Base-by-base conservation (phyloP, 2,888 invertebrate genomes). In the Anorthoa munda region DNA sequence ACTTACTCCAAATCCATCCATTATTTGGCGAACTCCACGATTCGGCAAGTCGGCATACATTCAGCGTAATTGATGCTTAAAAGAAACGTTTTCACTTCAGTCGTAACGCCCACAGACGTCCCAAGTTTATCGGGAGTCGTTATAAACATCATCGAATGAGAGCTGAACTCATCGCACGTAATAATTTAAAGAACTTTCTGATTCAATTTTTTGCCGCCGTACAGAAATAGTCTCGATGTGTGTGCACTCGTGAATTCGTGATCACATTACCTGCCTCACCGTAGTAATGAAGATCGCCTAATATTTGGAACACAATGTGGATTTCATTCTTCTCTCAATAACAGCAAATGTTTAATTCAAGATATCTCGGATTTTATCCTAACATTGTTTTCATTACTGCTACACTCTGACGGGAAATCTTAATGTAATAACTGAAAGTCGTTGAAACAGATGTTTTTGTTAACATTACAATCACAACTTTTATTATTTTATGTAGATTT, bases 181-280 rank as follows among this genome's bases (percentile, higher is more conserved):
- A 89, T 85, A 89, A 89, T 87, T 88, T 84, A 80, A 68, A 84
- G 79, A 86, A 83, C 75, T 73, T 84, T 79, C 77, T 78, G 74
- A 81, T 86, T 74, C 70, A n/a, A 4, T 59, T n/a, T 67, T 72
- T 72, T 59, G 87, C 76, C 79, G 78, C 82, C 76, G 80, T 82
- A 87, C 88, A 78, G 85, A 89, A 87, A 88, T 88, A 90, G 87
- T 91, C 83, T 87, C 81, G 85, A 90, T 90, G 89, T 90, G 88
- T 88, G 80, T 85, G 78, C 12, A 39, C 39, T 39, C 39, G 39
- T 39, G 39, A 39, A 39, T 39, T 55, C 58, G 76, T 76, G 78
- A 72, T 77, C 83, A 81, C 79, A 80, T 77, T 77, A 77, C 71
- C 72, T 79, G 56, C 11, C 23, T 46, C 26, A 17, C 51, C 21